phyloP scores from a whole-genome alignment of 2,797 vertebrate genomes.

The Rhinatrema bivittatum region DNA sequence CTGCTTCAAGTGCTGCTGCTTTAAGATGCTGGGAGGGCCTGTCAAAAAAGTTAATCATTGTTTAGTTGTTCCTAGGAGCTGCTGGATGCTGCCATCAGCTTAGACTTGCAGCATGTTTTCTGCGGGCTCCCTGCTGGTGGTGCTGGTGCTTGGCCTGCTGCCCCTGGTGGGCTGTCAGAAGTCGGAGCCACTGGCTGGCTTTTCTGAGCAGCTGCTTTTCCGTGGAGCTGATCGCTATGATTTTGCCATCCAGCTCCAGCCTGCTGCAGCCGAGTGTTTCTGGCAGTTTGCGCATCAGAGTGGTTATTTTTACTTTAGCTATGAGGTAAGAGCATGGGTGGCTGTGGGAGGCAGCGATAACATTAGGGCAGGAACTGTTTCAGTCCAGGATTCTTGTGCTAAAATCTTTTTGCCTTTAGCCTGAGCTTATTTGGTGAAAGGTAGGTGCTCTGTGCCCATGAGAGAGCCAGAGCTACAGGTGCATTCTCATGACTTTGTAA shows the following conservation, averaged over 20 bases:
- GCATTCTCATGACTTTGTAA: too few species aligned
- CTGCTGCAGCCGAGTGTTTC: slow-evolving; percentile 67
- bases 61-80: background rate
- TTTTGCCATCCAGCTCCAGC: slow-evolving; percentile 69
- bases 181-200: slow-evolving; percentile 25
- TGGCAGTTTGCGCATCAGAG: slow-evolving; percentile 81
- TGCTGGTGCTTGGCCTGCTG: slow-evolving; percentile 27
- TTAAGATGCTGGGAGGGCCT: background rate
- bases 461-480: too few species aligned
- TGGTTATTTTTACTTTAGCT: slow-evolving; percentile 80
- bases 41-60: slow-evolving; percentile 65
- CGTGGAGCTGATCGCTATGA: slow-evolving; percentile 72
- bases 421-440: too few species aligned
- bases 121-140: slow-evolving; percentile 30
- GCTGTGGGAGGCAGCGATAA: background rate
- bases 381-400: too few species aligned
- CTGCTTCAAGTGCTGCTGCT: too few species aligned
- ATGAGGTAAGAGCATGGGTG: slow-evolving; percentile 65
- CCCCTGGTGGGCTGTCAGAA: slow-evolving; percentile 28
- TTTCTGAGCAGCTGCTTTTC: slow-evolving; percentile 59
- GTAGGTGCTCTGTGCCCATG: too few species aligned
- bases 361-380: background rate
- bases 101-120: background rate
- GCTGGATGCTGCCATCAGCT: background rate
- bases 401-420: too few species aligned